Evolutionary conservation across 2,113 vertebrate genomes (phyloP), one percentile per base, ranked within the genome.

Genomic region (Chaetodon auriga): DNA sequence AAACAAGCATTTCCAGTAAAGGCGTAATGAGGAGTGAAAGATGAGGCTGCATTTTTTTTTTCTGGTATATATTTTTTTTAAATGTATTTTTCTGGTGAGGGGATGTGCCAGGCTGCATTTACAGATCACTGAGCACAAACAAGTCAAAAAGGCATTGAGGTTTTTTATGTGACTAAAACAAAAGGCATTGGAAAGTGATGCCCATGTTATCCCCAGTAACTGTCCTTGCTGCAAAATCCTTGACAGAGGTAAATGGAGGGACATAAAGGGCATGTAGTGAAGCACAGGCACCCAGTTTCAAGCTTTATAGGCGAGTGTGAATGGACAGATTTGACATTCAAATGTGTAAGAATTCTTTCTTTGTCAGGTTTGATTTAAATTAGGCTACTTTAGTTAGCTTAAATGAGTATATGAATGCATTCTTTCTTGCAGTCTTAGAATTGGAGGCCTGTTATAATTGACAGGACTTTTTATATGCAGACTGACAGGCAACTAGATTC

Each of bases 141-240:
- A 51, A 35, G 70, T 46, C 45, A 81, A 55, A 38, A 64, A 62
- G 16, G 7, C 43, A 6, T 15, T 73, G 74, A 58, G 30, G 30
- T 46, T 53, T 43, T 62, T 63, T 45, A 13, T 66, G 51, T 23
- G 9, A 54, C 58, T 73, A 36, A 46, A 80, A 68, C 25, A 55
- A 38, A 64, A 62, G 16, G 7, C 43, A 6, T 12, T 73, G 74
- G 64, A 69, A 65, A 54, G 15, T 60, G 43, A 73, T 72, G 53
- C 51, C 25, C n/a, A 68, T 46, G 15, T 41, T 9, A 16, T 30
- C 19, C 36, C 57, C 60, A 51, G 19, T 49, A 41, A 68, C 18
- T 69, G 75, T 36, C 85, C 21, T 41, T 74, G 66, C 51, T 70
- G 76, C 68, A 80, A 61, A 80, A 74, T 75, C 54, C 61, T 75